phyloP scores from a whole-genome alignment of 1,140 invertebrate species.

The Heliconius nattereri region DNA sequence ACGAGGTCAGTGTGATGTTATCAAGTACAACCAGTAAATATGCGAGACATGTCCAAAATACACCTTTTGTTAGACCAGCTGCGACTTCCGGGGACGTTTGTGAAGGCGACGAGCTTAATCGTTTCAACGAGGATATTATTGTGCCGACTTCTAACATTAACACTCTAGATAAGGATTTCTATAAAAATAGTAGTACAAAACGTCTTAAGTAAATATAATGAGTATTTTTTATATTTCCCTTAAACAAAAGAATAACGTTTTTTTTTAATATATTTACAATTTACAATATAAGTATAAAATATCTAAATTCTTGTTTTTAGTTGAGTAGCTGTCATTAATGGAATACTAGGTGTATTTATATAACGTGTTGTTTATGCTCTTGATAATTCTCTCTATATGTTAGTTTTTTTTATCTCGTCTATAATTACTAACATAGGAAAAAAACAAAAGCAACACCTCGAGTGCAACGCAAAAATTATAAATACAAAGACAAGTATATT shows the following conservation, averaged over 20 bases:
- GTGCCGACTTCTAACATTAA: background rate
- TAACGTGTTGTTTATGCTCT: background rate
- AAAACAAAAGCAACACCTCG: constrained; percentile 2
- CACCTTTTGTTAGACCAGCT: constrained; percentile 35
- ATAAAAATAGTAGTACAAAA: background rate
- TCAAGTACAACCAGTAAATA: constrained; percentile 4
- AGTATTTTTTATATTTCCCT: too few relatives aligned
- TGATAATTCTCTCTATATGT: background rate
- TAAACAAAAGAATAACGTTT: too few relatives aligned
- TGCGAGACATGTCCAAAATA: constrained; percentile 20
- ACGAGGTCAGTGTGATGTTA: background rate
- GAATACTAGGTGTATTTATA: background rate
- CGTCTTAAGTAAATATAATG: background rate
- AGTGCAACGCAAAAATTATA: background rate
- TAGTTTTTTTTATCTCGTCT: background rate
- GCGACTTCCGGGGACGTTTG: constrained; percentile 25
- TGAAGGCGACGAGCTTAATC: constrained; percentile 14
- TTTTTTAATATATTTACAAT: too few relatives aligned
- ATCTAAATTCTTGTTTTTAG: background rate
- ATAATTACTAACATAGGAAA: background rate
- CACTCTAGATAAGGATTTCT: background rate
- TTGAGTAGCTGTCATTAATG: background rate
- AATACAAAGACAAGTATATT: background rate
- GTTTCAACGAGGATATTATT: background rate
- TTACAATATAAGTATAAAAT: too few relatives aligned